phyloP scores from a whole-genome alignment of 2,113 vertebrate genomes.

The Phalacrocorax pelagicus region DNA sequence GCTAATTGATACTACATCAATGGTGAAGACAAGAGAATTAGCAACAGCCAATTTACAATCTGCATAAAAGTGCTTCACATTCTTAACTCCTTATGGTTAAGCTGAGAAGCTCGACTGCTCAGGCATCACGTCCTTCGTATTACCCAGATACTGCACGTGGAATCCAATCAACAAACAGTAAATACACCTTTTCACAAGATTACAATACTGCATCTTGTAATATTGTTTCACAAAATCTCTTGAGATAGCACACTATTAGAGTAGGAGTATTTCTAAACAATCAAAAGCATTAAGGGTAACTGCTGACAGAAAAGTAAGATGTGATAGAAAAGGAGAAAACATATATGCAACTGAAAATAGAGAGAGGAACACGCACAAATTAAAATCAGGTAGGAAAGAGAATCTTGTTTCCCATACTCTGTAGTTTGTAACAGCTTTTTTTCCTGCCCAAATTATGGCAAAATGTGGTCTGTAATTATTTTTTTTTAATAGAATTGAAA shows the following conservation, averaged over 20 bases:
- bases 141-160: neutral
- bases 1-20: conserved; percentile 63
- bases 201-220: neutral
- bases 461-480: neutral
- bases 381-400: neutral
- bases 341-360: neutral
- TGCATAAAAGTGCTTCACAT: neutral
- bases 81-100: conserved; percentile 56
- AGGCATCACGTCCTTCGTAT: neutral
- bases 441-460: neutral
- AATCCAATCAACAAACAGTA: neutral
- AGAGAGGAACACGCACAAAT: neutral
- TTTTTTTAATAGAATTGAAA: neutral
- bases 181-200: neutral
- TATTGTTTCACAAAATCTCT: neutral
- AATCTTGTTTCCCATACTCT: neutral
- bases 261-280: neutral
- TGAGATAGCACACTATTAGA: neutral
- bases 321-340: neutral
- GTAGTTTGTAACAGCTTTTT: neutral
- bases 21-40: conserved; percentile 44
- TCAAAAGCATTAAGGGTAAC: neutral
- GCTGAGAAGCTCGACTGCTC: neutral
- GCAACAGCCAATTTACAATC: conserved; percentile 42
- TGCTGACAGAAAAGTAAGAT: neutral